These are phyloP conservation scores for Macroglossus sobrinus DNA, from an alignment of 2,113 vertebrate species.

Conservation along the genomic window DNA sequence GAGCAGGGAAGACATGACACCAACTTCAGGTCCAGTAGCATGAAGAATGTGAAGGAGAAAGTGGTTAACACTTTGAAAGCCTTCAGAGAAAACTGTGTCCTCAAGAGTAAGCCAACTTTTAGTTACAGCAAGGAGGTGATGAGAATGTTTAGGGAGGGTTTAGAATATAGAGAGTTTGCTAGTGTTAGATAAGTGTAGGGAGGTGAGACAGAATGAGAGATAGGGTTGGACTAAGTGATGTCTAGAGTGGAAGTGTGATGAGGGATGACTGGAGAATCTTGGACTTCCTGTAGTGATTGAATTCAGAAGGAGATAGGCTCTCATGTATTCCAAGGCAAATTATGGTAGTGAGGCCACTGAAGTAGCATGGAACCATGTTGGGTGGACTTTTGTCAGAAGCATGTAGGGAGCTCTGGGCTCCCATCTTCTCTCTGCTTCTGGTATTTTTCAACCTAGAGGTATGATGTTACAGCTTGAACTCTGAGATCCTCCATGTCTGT, in stretches of 20 bases:
- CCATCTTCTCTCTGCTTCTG: not conserved
- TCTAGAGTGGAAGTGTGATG: too few relatives aligned
- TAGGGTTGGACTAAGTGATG: too few relatives aligned
- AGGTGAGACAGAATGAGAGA: not conserved
- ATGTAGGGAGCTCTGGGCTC: rapidly evolving
- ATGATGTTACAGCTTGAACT: not conserved
- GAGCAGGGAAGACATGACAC: not conserved
- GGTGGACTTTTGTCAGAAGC: not conserved
- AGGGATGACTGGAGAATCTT: not conserved
- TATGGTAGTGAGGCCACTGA: not conserved
- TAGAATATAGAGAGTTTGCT: not conserved
- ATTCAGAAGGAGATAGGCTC: not conserved
- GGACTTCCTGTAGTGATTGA: not conserved
- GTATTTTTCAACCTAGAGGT: not conserved
- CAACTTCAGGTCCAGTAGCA: not conserved
- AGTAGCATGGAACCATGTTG: too few relatives aligned
- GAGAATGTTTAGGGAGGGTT: not conserved
- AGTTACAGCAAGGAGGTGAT: not conserved
- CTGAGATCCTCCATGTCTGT: not conserved
- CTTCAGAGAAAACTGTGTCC: not conserved
- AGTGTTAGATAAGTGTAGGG: not conserved
- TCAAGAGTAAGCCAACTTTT: not conserved
- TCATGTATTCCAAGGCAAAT: not conserved
- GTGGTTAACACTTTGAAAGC: not conserved
- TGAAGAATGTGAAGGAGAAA: not conserved